Conservation (phyloP, 2,888 invertebrate species). For the Mesodorylaimus sp. region DNA sequence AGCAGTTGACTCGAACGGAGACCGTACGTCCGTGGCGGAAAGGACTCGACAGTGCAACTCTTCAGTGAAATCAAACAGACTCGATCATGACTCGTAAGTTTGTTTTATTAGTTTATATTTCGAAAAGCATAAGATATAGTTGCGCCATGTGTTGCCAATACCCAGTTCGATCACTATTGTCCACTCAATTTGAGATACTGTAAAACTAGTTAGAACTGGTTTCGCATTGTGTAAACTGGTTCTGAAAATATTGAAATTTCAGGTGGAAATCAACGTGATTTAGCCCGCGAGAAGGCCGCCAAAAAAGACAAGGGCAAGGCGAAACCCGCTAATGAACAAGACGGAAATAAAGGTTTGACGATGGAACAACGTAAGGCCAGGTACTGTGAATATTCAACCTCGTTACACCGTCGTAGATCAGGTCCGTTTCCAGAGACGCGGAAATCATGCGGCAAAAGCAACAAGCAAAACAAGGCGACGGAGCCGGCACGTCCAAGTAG, state of each 20-base stretch:
- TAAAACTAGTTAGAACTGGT: too few relatives aligned
- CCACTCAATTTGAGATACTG: too few relatives aligned
- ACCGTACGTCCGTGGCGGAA: too few relatives aligned
- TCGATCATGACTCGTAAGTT: not conserved
- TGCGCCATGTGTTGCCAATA: too few relatives aligned
- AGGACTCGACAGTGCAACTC: too few relatives aligned
- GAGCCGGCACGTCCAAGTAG: not conserved
- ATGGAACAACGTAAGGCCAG: not conserved
- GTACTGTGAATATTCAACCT: not conserved
- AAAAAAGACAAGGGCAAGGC: conserved; percentile 5
- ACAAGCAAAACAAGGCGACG: not conserved
- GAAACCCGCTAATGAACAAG: not conserved
- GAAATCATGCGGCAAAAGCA: conserved; percentile 8
- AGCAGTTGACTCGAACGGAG: too few relatives aligned
- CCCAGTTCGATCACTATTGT: too few relatives aligned
- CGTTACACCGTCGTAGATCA: not conserved
- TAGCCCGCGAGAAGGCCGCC: conserved; percentile 9
- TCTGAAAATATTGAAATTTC: not conserved
- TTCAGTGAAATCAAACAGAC: too few relatives aligned
- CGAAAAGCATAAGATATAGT: too few relatives aligned
- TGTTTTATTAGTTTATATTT: not conserved
- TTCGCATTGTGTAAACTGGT: not conserved
- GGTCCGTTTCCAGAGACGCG: conserved; percentile 4
- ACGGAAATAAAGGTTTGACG: conserved; percentile 3
- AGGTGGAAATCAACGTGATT: conserved; percentile 12